Evolutionary conservation across 2,888 invertebrate genomes (phyloP).

Genomic region (Onchidella celtica): DNA sequence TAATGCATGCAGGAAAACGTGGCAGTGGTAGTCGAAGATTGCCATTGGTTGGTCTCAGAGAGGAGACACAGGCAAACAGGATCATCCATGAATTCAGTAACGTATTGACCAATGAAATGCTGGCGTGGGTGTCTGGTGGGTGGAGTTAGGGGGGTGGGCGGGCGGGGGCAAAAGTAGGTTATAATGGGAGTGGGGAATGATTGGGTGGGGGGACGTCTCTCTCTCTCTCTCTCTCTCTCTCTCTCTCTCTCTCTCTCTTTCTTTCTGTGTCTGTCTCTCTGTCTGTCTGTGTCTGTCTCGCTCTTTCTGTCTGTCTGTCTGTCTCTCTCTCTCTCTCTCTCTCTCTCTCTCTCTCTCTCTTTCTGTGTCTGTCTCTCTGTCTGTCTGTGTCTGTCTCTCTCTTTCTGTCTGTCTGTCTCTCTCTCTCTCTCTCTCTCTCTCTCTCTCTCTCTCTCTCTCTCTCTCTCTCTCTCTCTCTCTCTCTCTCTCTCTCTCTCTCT

Average conservation of each 20-base stretch:
- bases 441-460: conserved; percentile 25
- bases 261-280: conserved; percentile 12
- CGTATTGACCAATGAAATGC: too few relatives aligned
- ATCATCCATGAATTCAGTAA: too few relatives aligned
- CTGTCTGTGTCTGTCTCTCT: not conserved
- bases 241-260: conserved; percentile 14
- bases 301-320: not conserved
- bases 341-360: conserved; percentile 11
- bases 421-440: conserved; percentile 18
- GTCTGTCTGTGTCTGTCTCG: not conserved
- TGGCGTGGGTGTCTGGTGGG: too few relatives aligned
- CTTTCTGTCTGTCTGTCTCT: conserved; percentile 10
- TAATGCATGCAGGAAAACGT: too few relatives aligned
- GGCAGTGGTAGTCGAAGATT: too few relatives aligned
- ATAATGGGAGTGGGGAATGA: too few relatives aligned
- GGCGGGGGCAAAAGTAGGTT: too few relatives aligned
- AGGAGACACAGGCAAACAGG: too few relatives aligned
- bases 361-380: not conserved
- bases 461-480: conserved; percentile 31
- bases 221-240: conserved; percentile 27
- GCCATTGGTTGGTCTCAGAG: too few relatives aligned
- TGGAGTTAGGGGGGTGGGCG: too few relatives aligned
- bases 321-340: not conserved
- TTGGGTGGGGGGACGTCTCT: too few relatives aligned
- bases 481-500: conserved; percentile 9